A percentile compares a stretch with the other conserved stretches of the same genome.
Evolutionary conservation across 2,797 vertebrate species (phyloP).

Genomic region (Austrolebias charrua): DNA sequence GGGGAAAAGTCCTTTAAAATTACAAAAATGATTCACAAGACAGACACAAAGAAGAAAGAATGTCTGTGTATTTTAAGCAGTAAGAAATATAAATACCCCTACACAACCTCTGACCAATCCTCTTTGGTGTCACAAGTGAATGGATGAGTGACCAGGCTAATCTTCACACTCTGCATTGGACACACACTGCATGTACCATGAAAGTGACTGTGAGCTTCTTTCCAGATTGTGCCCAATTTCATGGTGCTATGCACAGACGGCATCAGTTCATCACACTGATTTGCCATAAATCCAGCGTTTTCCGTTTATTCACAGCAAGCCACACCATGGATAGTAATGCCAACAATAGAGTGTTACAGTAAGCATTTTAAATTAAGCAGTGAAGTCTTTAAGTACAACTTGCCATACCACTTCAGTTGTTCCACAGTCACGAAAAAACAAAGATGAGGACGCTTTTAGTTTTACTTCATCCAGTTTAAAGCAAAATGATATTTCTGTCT

Average conservation of each 20-base stretch:
- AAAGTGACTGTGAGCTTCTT: slow-evolving; percentile 76
- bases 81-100: slow-evolving; percentile 49
- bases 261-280: slow-evolving; percentile 70
- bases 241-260: slow-evolving; percentile 70
- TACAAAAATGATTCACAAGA: background rate
- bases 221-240: slow-evolving; percentile 79
- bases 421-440: background rate
- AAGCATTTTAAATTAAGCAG: slow-evolving; percentile 11
- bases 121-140: slow-evolving; percentile 72
- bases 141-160: slow-evolving; percentile 69
- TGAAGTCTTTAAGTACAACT: slow-evolving; percentile 3
- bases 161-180: slow-evolving; percentile 75
- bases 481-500: too few species aligned
- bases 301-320: slow-evolving; percentile 27
- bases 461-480: too few species aligned
- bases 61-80: slow-evolving; percentile 12
- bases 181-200: slow-evolving; percentile 73
- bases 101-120: slow-evolving; percentile 69
- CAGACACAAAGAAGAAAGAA: background rate
- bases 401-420: background rate
- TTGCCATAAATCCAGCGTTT: slow-evolving; percentile 51
- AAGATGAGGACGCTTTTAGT: background rate
- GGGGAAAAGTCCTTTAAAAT: background rate
- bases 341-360: slow-evolving; percentile 14
- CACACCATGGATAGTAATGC: slow-evolving; percentile 11